These are phyloP conservation scores for Colletes collaris DNA, from an alignment of 2,888 invertebrate genomes.

Conservation along the genomic window DNA sequence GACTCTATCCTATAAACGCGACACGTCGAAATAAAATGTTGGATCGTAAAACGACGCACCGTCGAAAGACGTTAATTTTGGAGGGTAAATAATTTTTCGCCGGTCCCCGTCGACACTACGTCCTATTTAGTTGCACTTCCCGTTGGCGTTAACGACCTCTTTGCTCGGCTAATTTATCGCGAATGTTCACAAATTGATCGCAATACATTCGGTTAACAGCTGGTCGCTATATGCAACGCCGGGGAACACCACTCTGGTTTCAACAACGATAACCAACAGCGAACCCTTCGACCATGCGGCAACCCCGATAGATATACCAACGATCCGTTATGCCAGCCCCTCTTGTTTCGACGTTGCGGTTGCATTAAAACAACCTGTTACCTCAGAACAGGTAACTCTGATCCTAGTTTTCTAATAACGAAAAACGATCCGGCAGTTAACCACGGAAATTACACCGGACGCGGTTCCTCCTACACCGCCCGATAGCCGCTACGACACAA, in stretches of 20 bases:
- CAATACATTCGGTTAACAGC: slow-evolving; percentile 61
- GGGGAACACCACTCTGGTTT: slow-evolving; percentile 61
- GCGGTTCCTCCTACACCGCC: not conserved
- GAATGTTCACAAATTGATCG: slow-evolving; percentile 58
- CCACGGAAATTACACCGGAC: slow-evolving; percentile 46
- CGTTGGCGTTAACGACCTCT: slow-evolving; percentile 39
- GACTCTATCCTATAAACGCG: too few relatives aligned
- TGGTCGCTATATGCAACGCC: slow-evolving; percentile 44
- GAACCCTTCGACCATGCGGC: slow-evolving; percentile 54
- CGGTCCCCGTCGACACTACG: not conserved
- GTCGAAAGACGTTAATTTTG: too few relatives aligned
- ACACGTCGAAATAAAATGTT: too few relatives aligned
- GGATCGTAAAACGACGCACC: too few relatives aligned
- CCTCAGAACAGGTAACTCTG: slow-evolving; percentile 56
- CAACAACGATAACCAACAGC: slow-evolving; percentile 61
- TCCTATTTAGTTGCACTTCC: not conserved
- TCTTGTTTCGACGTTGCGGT: slow-evolving; percentile 71
- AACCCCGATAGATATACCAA: slow-evolving; percentile 58
- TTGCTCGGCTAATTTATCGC: slow-evolving; percentile 44
- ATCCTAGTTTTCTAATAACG: slow-evolving; percentile 54
- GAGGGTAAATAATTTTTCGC: too few relatives aligned
- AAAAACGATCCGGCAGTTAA: slow-evolving; percentile 52
- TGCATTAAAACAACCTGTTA: slow-evolving; percentile 75
- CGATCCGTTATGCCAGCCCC: slow-evolving; percentile 61
- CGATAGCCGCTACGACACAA: too few relatives aligned